Conservation (phyloP, 2,888 invertebrate genomes). For the Ptychoptera albimana region DNA sequence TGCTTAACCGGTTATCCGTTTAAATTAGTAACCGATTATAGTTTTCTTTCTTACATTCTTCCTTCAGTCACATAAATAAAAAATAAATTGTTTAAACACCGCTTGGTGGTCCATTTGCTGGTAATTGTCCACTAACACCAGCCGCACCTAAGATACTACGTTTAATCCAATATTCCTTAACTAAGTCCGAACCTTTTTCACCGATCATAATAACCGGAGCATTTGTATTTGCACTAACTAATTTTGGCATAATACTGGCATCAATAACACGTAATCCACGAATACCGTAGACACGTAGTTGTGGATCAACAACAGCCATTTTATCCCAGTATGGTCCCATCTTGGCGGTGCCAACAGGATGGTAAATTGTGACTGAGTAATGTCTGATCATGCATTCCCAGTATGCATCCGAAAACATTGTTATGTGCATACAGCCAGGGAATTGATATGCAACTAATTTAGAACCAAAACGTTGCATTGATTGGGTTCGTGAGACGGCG, state of each 20-base stretch:
- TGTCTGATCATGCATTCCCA: conserved; percentile 80
- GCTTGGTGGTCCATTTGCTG: no score
- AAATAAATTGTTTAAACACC: no score
- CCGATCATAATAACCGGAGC: conserved; percentile 81
- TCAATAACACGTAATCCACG: conserved; percentile 66
- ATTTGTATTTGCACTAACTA: conserved; percentile 75
- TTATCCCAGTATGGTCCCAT: conserved; percentile 82
- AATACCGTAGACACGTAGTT: conserved; percentile 62
- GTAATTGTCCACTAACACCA: no score
- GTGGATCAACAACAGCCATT: conserved; percentile 67
- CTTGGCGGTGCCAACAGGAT: conserved; percentile 74
- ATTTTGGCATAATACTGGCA: conserved; percentile 72
- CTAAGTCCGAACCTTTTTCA: conserved; percentile 77
- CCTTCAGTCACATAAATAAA: no score
- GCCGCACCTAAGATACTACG: conserved; percentile 15
- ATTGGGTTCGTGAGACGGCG: conserved; percentile 60
- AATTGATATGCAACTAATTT: conserved; percentile 51
- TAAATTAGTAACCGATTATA: no score
- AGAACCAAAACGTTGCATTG: conserved; percentile 60
- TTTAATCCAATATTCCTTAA: conserved; percentile 68
- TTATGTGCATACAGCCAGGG: conserved; percentile 57
- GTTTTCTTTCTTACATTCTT: no score
- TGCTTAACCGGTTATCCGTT: no score
- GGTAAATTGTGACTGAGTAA: conserved; percentile 71
- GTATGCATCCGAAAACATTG: conserved; percentile 54